Percentiles rank a stretch among this genome's conserved stretches.
Conservation (phyloP, 2,113 vertebrate genomes). For the Setophaga kirtlandii region DNA sequence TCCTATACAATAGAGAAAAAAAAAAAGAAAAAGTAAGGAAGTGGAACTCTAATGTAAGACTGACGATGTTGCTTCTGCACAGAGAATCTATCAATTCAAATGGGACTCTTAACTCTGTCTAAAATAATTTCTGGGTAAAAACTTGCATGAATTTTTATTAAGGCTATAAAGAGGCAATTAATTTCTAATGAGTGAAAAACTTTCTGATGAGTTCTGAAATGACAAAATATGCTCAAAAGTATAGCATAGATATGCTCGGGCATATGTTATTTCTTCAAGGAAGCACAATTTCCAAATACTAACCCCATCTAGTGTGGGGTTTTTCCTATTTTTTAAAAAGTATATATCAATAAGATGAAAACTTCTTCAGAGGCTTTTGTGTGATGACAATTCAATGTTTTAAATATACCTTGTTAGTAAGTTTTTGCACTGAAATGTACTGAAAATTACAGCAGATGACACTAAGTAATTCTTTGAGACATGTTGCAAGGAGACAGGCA, state of each 20-base stretch:
- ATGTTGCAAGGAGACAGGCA: not conserved
- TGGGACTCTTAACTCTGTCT: not conserved
- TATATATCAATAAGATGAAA: accelerated
- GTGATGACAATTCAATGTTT: not conserved
- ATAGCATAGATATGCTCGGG: not conserved
- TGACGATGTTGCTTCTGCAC: not conserved
- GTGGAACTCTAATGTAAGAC: not conserved
- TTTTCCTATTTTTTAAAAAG: not conserved
- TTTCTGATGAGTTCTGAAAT: not conserved
- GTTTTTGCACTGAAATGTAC: not conserved
- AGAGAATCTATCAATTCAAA: not conserved
- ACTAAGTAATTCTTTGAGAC: not conserved
- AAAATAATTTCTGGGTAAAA: not conserved
- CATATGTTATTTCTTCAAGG: not conserved
- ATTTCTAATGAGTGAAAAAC: not conserved
- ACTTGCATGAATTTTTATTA: not conserved
- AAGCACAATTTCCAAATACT: not conserved
- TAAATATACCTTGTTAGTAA: not conserved
- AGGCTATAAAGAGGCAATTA: not conserved
- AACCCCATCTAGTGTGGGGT: not conserved
- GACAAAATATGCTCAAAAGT: not conserved
- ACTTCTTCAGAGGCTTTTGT: not conserved
- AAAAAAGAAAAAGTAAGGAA: not conserved
- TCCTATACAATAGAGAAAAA: not conserved
- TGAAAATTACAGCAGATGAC: not conserved